Evolutionary conservation across 2,797 vertebrate species (phyloP), one percentile per base, ranked within the genome.

Genomic region (Babyrousa celebensis): DNA sequence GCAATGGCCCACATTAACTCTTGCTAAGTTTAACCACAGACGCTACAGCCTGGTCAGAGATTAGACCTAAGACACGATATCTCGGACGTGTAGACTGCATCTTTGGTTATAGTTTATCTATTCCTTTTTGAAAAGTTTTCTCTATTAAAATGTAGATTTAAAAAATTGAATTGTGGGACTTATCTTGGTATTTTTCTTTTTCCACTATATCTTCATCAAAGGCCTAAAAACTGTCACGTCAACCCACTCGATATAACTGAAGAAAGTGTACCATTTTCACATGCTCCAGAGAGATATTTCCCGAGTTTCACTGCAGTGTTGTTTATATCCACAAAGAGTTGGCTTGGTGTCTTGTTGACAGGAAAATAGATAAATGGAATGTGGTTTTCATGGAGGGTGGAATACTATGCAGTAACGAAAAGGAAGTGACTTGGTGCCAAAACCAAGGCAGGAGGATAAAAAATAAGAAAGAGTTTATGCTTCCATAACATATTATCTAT

Each of bases 1-100:
- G 0, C 23, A 70, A 7, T 27, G 5, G 18, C 4, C 10, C 12
- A 7, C 4, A 1, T 20, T 16, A 4, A 6, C 11, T 17, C 36
- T 79, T 16, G 10, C 21, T 74, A 63, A 67, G 6, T 65, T 72
- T 36, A 70, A 36, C 43, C 20, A 63, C 21, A 17, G 7, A 20
- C 29, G 21, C 43, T 32, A 17, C n/a, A 12, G 54, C n/a, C 36
- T 52, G 2, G 5, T 21, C 85, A 63, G 12, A 62, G 56, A 43
- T 77, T 72, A 27, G 14, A 16, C 21, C 10, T 68, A 60, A 63
- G 32, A 43, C 4, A 25, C 12, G 15, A 65, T 14, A 6, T 40
- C 36, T 25, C 1, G 18, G 10, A 11, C 48, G 20, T 3, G 0
- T 48, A 72, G 29, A 54, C 23, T 52, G 67, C 27, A 85, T 62